Base-by-base conservation (phyloP, 2,888 invertebrate genomes). In the Amphipyra berbera region DNA sequence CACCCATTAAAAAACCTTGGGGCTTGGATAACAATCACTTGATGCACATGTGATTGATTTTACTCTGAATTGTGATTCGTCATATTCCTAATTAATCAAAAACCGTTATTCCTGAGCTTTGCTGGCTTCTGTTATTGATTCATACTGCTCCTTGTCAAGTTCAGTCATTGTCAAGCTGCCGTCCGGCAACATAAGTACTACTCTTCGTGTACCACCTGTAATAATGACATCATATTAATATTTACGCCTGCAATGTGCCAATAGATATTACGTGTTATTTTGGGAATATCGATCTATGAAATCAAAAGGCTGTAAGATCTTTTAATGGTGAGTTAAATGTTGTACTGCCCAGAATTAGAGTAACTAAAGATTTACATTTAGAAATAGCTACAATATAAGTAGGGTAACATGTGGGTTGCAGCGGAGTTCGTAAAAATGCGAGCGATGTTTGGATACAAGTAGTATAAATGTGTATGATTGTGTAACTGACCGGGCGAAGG, bases 151-250 rank as follows among this genome's bases (percentile, higher is more conserved):
- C 81, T 97, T 97, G 79, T 98, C 97, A 68, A 98, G 96, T 90
- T 98, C 97, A 6, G 98, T 98, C 96, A 98, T 97, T 95, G 98
- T 97, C 66, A 98, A 95, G 83, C 97, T 97, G 69, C 98, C 98
- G 87, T 98, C 98, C 8, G 98, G 98, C 78, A 98, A 92, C 82
- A 98, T 94, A n/a, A 98, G 95, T 7, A 98, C 97, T 15, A 98
- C 98, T 87, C 97, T 96, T 81, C 98, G 95, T 15, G 97, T 97
- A 60, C 98, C 98, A 87, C 97, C 98, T 97, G 85, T 5, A 73
- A 75, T 48, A 61, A 62, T 15, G 10, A 15, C 9, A 48, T 33
- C 9, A 47, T 6, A 15, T 53, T 15, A n/a, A n/a, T 45, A 27
- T 38, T 37, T 37, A 12, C 2, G 37, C 10, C 12, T 12, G 35